These are phyloP conservation scores for Agriopis marginaria DNA, from an alignment of 2,888 invertebrate genomes.

Conservation along the genomic window DNA sequence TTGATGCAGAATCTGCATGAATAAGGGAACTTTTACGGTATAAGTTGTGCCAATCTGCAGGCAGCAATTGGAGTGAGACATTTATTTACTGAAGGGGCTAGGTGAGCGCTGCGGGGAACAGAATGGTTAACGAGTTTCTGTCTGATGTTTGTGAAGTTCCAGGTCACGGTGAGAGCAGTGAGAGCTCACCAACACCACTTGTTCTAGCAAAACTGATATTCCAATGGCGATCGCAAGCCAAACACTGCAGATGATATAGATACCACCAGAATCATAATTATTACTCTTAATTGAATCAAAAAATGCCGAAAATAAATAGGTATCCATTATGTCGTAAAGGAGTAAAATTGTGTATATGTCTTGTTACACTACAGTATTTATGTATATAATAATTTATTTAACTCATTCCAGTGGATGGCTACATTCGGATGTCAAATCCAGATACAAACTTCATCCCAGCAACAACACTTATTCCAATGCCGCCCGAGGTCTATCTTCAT, in stretches of 20 bases:
- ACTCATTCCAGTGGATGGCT: too few species aligned
- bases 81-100: slow-evolving; percentile 54
- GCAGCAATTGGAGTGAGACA: slow-evolving; percentile 55
- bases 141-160: slow-evolving; percentile 65
- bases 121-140: slow-evolving; percentile 66
- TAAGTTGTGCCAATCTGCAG: slow-evolving; percentile 49
- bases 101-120: slow-evolving; percentile 48
- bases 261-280: background rate
- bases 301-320: too few species aligned
- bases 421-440: too few species aligned
- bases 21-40: slow-evolving; percentile 42
- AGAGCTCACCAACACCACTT: slow-evolving; percentile 35
- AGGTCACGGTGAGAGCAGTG: slow-evolving; percentile 54
- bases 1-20: slow-evolving; percentile 41
- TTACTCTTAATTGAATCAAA: too few species aligned
- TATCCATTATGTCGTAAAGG: too few species aligned
- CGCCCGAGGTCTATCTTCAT: too few species aligned
- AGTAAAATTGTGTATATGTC: too few species aligned
- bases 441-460: too few species aligned
- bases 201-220: slow-evolving; percentile 9
- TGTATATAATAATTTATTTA: too few species aligned
- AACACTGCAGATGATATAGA: background rate
- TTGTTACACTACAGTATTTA: too few species aligned
- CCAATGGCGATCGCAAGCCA: background rate
- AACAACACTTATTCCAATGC: too few species aligned